Evolutionary conservation across 2,888 invertebrate genomes (phyloP), one percentile per base, ranked within the genome.

Genomic region (Phymatocera aterrima): DNA sequence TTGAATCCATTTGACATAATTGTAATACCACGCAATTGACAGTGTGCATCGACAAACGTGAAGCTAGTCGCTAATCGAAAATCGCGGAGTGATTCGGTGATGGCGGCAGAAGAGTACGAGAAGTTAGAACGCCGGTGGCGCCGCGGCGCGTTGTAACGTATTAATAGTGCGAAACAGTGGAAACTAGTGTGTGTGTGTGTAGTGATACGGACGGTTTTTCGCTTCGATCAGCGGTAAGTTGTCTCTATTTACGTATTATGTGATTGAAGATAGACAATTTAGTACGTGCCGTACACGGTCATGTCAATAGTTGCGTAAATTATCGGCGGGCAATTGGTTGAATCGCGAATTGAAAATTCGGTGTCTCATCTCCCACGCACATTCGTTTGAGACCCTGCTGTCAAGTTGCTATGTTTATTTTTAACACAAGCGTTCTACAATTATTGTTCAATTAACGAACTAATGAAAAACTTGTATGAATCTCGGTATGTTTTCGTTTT

Each of bases 201-300:
- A n/a, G n/a, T 83, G 87, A 85, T 87, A 86, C 86, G 86, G 89
- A 89, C 87, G 75, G 87, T 88, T 89, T 88, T 87, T 89, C 88
- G 84, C 85, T 85, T 86, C 84, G 87, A 85, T 87, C 86, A 89
- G 88, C 87, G 88, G 90, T 90, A 87, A 88, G 89, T 88, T 84
- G 85, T 81, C 82, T 87, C 87, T 89, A 88, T 88, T 89, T 87
- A 86, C 86, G 79, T 84, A 84, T 83, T 83, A 83, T 86, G 83
- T 84, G 84, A 85, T 84, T 87, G 85, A 84, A 85, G 86, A 89
- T 89, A 86, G 86, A 87, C 88, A 87, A 90, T 90, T 87, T 83
- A 46, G 54, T 64, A 83, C 81, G 79, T 82, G 34, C 65, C 61
- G 61, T 51, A 79, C 77, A 43, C 72, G 51, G 8, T n/a, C 2